Conservation (phyloP, 2,888 invertebrate species). For the Acheta domesticus region DNA sequence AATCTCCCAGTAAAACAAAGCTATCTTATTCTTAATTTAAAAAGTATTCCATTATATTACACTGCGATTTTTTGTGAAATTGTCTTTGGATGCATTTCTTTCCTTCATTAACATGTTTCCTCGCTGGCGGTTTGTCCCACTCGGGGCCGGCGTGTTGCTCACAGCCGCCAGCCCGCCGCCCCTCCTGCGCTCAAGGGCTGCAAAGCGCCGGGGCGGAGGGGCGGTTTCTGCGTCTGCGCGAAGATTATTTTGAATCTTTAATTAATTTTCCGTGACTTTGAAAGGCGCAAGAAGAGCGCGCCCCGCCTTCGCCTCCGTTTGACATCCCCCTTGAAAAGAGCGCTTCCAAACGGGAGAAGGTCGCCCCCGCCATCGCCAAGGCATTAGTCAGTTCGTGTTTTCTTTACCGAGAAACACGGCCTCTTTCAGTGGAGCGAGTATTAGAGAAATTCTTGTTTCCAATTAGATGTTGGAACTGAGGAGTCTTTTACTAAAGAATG, state of each 20-base stretch:
- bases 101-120: no score
- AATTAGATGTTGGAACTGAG: neutral
- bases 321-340: conserved; percentile 2
- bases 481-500: neutral
- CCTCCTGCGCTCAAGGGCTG: no score
- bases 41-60: no score
- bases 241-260: neutral
- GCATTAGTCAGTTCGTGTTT: conserved; percentile 1
- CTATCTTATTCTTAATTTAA: no score
- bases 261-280: neutral
- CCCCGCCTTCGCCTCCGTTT: neutral
- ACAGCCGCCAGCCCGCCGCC: no score
- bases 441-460: neutral
- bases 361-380: neutral
- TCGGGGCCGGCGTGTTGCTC: no score
- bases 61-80: no score
- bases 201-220: neutral
- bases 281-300: neutral
- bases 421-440: neutral
- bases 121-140: no score
- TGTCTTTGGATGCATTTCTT: no score
- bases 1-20: no score
- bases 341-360: neutral
- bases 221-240: conserved; percentile 1
- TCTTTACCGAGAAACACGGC: neutral